A percentile compares a stretch with the other conserved stretches of the same genome.
These are phyloP conservation scores for Dioctria rufipes DNA, from an alignment of 2,888 invertebrate genomes.

Conservation along the genomic window DNA sequence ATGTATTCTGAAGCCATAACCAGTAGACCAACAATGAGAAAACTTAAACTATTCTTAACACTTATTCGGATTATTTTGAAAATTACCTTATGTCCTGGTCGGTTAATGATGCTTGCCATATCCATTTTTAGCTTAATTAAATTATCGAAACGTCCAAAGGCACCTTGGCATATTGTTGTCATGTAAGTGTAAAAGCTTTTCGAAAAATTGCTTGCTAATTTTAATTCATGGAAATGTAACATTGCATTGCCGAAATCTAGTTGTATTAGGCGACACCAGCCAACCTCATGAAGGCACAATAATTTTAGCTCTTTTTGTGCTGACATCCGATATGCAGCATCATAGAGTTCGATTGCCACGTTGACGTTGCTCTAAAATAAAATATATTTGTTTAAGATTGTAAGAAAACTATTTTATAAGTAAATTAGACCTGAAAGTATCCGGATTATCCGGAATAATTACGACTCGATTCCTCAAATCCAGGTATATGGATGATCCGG, in stretches of 20 bases:
- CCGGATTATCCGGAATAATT: too few species aligned
- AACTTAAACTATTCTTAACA: too few species aligned
- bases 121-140: conserved; percentile 64
- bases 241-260: conserved; percentile 75
- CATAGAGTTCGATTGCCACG: conserved; percentile 75
- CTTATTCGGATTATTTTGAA: neutral
- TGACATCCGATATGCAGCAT: conserved; percentile 74
- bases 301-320: conserved; percentile 78
- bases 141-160: conserved; percentile 62
- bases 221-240: conserved; percentile 73
- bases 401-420: too few species aligned
- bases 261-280: conserved; percentile 78
- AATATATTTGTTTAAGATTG: neutral
- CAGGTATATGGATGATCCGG: neutral
- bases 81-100: conserved; percentile 66
- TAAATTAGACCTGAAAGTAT: too few species aligned
- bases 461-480: neutral
- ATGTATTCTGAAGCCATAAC: too few species aligned
- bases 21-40: too few species aligned
- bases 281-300: conserved; percentile 72
- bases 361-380: conserved; percentile 75
- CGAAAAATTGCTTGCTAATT: conserved; percentile 75
- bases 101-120: conserved; percentile 63
- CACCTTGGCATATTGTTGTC: conserved; percentile 71
- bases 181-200: conserved; percentile 78